Conservation (phyloP, 2,113 vertebrate genomes). For the Pandion haliaetus region DNA sequence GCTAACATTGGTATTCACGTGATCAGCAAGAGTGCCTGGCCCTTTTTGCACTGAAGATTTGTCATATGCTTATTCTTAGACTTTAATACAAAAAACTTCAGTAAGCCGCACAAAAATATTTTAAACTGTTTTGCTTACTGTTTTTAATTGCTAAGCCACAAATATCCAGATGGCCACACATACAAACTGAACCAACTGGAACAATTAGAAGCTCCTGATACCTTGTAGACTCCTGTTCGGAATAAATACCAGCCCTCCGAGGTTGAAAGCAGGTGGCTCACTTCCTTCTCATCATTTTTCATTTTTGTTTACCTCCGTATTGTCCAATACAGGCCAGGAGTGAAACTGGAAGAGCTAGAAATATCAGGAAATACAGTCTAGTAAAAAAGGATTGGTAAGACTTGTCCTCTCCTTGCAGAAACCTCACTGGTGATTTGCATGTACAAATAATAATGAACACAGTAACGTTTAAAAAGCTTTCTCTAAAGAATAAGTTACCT, state of each 20-base stretch:
- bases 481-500: background rate
- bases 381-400: background rate
- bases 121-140: background rate
- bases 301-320: background rate
- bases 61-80: background rate
- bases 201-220: background rate
- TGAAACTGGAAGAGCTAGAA: background rate
- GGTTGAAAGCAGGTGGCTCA: background rate
- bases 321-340: background rate
- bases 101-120: background rate
- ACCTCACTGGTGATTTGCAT: background rate
- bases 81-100: background rate
- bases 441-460: too few species aligned
- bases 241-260: background rate
- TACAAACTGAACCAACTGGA: background rate
- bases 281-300: background rate
- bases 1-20: accelerated
- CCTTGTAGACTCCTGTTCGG: background rate
- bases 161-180: background rate
- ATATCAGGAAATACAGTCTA: background rate
- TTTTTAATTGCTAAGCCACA: background rate
- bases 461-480: background rate
- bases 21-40: background rate
- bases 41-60: background rate
- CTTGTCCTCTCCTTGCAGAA: background rate